phyloP scores from a whole-genome alignment of 2,797 vertebrate species.

The Babyrousa celebensis region DNA sequence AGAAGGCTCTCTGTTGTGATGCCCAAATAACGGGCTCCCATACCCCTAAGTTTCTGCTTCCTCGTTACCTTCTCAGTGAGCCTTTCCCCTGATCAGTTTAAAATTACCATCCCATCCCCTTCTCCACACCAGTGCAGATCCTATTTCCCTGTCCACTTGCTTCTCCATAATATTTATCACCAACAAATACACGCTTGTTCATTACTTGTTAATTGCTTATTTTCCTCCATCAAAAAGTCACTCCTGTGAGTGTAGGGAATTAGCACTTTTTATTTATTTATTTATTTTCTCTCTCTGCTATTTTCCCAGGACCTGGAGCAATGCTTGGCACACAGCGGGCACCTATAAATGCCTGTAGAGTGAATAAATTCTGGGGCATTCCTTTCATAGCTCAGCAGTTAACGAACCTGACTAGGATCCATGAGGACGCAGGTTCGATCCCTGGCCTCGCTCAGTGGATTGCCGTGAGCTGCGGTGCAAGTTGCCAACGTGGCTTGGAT shows the following conservation, averaged over 20 bases:
- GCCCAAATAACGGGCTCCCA: background rate
- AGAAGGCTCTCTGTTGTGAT: background rate
- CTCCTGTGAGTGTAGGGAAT: background rate
- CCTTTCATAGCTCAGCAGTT: no score
- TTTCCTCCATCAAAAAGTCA: background rate
- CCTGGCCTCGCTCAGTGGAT: no score
- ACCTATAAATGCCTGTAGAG: background rate
- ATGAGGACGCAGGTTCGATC: no score
- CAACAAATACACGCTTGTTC: background rate
- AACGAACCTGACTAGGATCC: no score
- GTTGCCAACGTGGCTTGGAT: no score
- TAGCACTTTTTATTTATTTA: background rate
- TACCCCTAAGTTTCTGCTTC: background rate
- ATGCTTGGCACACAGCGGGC: background rate
- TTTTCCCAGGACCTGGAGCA: background rate
- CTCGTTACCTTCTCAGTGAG: background rate
- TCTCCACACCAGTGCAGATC: background rate
- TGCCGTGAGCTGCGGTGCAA: no score
- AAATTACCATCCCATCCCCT: background rate
- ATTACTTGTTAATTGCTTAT: background rate
- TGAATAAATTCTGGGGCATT: background rate
- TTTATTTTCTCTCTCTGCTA: background rate
- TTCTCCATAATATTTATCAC: background rate
- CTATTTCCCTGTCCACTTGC: background rate
- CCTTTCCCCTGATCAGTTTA: background rate